Base-by-base conservation (phyloP, 2,888 invertebrate genomes). In the Priocnemis perturbator region DNA sequence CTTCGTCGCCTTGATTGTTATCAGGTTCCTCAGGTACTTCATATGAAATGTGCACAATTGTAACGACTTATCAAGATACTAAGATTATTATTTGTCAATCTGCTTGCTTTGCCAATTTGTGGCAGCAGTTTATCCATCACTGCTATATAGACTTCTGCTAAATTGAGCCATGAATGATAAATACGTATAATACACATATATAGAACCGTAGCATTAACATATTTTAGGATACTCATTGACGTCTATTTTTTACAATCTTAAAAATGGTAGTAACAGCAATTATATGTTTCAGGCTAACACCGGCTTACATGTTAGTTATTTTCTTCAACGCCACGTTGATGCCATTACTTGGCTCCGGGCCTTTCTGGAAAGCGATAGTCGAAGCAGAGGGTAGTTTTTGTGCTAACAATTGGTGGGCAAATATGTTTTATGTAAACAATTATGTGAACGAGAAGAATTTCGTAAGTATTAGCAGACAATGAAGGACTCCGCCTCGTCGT, bases 351-450 rank as follows among this genome's bases (percentile, higher is more conserved):
- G 86, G 87, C 14, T 76, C 79, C 3, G 87, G 87, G 7, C 87
- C 86, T 4, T 79, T 76, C 19, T 87, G 86, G 87, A 65, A 82
- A 63, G 62, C 64, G 3, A 78, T 69, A 60, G 59, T 83, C 7
- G 78, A 64, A 19, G 53, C 64, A 4, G 82, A 85, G 50, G 69
- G 77, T 5, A 75, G 85, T 15, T 69, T 75, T 68, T 83, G 85
- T 67, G 55, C 62, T 53, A 57, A 76, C 30, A 72, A 79, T 45
- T 83, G 81, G 72, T 87, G 87, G 87, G 68, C 82, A 4, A 86
- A 84, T 77, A 64, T 87, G 0, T 66, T 87, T 4, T 87, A 83
- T 67, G 67, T 87, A 44, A 86, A 86, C 64, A 87, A 86, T 73
- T 86, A 85, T 63, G 64, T 86, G 17, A 73, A 78, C 2, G 56